Evolutionary conservation across 2,797 vertebrate species (phyloP), one percentile per base, ranked within the genome.

Genomic region (Gymnoscopelus microlampas): DNA sequence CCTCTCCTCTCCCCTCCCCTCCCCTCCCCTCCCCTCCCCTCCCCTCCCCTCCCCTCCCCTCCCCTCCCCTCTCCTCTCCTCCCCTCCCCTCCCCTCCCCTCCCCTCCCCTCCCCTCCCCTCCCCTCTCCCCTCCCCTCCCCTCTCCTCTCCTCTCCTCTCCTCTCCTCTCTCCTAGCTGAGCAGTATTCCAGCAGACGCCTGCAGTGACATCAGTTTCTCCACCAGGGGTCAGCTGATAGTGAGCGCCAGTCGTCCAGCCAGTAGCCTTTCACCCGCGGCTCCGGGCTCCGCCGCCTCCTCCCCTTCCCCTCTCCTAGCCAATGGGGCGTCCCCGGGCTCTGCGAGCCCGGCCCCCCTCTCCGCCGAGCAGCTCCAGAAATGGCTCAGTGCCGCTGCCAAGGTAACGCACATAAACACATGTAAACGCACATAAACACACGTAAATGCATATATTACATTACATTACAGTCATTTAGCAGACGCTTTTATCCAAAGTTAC

Each of bases 181-280:
- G 70, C 89, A 91, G 88, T 8, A 88, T 96, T 85, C 95, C 96
- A 61, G 91, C 95, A 9, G 95, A 95, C 44, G 73, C 85, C 74
- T 85, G 89, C 50, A 91, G 94, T 53, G 95, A 96, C 49, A 96
- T 97, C 91, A 95, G 94, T 74, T 98, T 99, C 90, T 97, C 97
- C 10, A 94, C 85, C 63, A 96, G 95, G 80, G 97, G 97, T 50
- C 93, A 98, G 59, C 86, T 99, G 66, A 96, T 98, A 70, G 94
- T 98, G 88, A 94, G 92, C 15, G 89, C 95, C 1, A 81, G 78
- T 26, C 78, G 85, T 61, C 78, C 86, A 1, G 55, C 80, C 12
- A 74, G 79, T 79, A 81, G 88, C 73, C 73, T 76, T 15, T 77
- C 77, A 63, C 84, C 80, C 53, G 83, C 82, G 49, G 63, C 84